These are phyloP conservation scores for Pomacea maculata DNA, from an alignment of 1,140 invertebrate genomes.

Conservation along the genomic window DNA sequence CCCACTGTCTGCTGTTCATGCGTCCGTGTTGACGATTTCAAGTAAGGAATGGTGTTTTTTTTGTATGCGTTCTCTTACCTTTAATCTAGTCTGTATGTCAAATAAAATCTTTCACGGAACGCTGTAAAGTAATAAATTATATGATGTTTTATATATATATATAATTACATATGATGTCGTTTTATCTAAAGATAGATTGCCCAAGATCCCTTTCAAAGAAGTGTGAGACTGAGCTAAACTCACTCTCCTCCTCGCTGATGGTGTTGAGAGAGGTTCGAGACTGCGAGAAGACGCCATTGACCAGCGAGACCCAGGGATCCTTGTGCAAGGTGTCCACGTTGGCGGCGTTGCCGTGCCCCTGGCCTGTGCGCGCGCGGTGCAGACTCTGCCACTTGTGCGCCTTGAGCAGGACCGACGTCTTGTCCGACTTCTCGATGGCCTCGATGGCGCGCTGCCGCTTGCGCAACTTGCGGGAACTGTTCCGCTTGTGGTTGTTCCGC, in stretches of 20 bases:
- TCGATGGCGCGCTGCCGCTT: conserved; percentile 45
- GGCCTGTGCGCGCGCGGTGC: conserved; percentile 7
- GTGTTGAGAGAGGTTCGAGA: conserved; percentile 47
- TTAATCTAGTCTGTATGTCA: too few species aligned
- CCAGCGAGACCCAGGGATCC: conserved; percentile 47
- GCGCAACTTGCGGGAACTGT: conserved; percentile 40
- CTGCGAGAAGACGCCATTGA: conserved; percentile 40
- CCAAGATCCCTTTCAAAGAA: too few species aligned
- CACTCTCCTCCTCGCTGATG: conserved; percentile 45
- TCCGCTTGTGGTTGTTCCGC: conserved; percentile 16
- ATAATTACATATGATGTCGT: too few species aligned
- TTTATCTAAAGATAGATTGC: too few species aligned
- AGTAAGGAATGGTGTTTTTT: too few species aligned
- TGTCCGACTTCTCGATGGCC: conserved; percentile 44
- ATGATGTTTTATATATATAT: too few species aligned
- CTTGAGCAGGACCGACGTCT: conserved; percentile 43
- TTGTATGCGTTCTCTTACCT: too few species aligned
- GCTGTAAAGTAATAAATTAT: too few species aligned
- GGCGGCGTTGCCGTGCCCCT: not conserved
- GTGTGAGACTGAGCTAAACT: too few species aligned
- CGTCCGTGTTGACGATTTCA: too few species aligned
- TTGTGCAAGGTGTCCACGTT: conserved; percentile 24
- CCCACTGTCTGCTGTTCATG: too few species aligned
- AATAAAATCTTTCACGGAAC: too few species aligned
- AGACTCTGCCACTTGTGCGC: conserved; percentile 52